Evolutionary conservation across 2,113 vertebrate genomes (phyloP), one percentile per base, ranked within the genome.

Genomic region (Tychaedon coryphoeus): DNA sequence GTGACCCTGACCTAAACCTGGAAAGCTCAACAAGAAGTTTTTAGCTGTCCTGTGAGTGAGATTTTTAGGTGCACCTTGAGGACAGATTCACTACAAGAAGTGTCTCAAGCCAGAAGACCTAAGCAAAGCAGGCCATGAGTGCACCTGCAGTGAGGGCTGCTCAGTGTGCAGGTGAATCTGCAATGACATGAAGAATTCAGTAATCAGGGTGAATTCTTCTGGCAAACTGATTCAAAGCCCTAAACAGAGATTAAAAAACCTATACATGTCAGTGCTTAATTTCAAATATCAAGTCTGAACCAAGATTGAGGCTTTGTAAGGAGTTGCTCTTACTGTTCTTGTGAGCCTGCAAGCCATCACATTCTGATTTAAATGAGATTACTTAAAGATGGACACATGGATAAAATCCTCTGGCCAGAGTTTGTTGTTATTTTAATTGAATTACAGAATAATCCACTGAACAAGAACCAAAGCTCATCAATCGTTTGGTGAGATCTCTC

Each of bases 391-490:
- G 29, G 60, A 58, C 29, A 18, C 42, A 54, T 9, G 13, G 67
- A 76, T 76, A 86, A 87, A 84, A 81, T 75, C 70, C 10, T 48
- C 76, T 8, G 6, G 25, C 42, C 18, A 10, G 42, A 4, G 4
- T 34, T 79, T 91, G 24, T 47, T 90, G 47, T 58, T 75, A 67
- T 65, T 93, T 86, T 86, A 92, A 92, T 66, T 71, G 28, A 88
- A 80, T 96, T 96, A 74, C 86, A 51, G 58, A 93, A 71, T 91
- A 95, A 90, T 82, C 60, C 67, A 53, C 69, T 71, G 60, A 88
- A 67, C 31, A 83, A 81, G 82, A 93, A 77, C n/a, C 23, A 90
- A 86, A 93, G 60, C 47, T 77, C 14, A 42, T 65, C 73, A 75
- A 24, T 75, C 1, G 45, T 67, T 86, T 81, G 53, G 1, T 72